Conservation (phyloP, 1,140 invertebrate species). For the Epicauta chinensis region DNA sequence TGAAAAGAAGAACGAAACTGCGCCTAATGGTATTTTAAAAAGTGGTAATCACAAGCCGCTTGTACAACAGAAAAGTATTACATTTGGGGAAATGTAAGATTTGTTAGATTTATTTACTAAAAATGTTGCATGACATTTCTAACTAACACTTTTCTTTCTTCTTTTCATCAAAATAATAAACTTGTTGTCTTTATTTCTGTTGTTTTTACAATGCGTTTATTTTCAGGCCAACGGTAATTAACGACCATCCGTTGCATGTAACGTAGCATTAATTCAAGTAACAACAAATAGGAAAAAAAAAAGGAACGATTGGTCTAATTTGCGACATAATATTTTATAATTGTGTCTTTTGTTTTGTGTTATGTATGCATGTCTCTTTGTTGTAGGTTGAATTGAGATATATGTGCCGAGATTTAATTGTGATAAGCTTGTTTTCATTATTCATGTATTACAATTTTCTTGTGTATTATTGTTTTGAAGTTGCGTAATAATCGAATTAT, state of each 20-base stretch:
- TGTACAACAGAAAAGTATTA: conserved; percentile 42
- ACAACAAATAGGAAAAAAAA: background rate
- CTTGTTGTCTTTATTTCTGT: too few species aligned
- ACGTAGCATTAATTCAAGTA: conserved; percentile 6
- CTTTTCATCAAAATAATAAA: too few species aligned
- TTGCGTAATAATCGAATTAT: too few species aligned
- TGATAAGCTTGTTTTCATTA: too few species aligned
- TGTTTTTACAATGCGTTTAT: conserved; percentile 10
- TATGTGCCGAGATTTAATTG: too few species aligned
- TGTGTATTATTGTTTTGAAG: too few species aligned
- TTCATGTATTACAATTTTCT: too few species aligned
- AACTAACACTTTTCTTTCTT: background rate
- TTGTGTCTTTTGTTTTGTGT: too few species aligned
- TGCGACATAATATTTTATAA: background rate
- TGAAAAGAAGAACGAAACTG: conserved; percentile 28
- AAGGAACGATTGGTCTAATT: background rate
- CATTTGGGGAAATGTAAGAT: conserved; percentile 44
- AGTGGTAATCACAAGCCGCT: conserved; percentile 35
- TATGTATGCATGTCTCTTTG: too few species aligned
- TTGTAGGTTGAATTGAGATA: too few species aligned
- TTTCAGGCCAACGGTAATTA: conserved; percentile 38
- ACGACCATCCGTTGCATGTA: conserved; percentile 30
- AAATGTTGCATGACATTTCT: conserved; percentile 3
- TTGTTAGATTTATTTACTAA: conserved; percentile 15
- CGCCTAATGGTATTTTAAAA: conserved; percentile 41